Evolutionary conservation across 2,888 invertebrate species (phyloP), one percentile per base, ranked within the genome.

Genomic region (Meloe dianella): DNA sequence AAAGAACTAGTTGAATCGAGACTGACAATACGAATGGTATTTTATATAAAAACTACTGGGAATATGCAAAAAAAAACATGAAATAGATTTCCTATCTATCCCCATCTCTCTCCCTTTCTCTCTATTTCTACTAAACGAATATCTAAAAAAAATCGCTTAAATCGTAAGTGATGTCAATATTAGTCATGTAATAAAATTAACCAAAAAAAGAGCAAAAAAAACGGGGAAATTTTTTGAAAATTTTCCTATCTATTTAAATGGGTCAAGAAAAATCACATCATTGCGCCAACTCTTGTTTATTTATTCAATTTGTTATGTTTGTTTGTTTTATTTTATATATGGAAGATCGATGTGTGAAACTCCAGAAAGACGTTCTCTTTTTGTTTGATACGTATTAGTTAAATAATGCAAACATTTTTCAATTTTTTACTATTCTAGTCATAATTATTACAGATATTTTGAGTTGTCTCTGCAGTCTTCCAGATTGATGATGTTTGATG

Each of bases 1-100:
- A 57, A 32, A 27, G 27, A 64, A 71, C 71, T 75, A 69, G 63
- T 72, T 73, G 73, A 71, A 73, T 74, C 70, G 77, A 79, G 78
- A 78, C 78, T 79, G 78, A 79, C 77, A 78, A 78, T 77, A 77
- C 77, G 73, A 75, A 77, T 75, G 74, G 71, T 71, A 73, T 57
- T 61, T 68, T 70, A 67, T 71, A 69, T 68, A 69, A 64, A 61
- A 66, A n/a, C n/a, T 10, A 60, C 14, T 9, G 35, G 56, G 63
- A 61, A 24, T 4, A 24, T 2, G 14, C 12, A 1, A 9, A 27
- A 54, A 14, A 24, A 35, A 12, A 10, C 17, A n/a, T n/a, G 17
- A n/a, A n/a, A 41, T 41, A 22, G 3, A 27, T 27, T 6, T 54
- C 14, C 12, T 51, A 2, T 20, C 7, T 20, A 3, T 51, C 2